Base-by-base conservation (phyloP, 2,888 invertebrate genomes). In the Geotrupes spiniger region DNA sequence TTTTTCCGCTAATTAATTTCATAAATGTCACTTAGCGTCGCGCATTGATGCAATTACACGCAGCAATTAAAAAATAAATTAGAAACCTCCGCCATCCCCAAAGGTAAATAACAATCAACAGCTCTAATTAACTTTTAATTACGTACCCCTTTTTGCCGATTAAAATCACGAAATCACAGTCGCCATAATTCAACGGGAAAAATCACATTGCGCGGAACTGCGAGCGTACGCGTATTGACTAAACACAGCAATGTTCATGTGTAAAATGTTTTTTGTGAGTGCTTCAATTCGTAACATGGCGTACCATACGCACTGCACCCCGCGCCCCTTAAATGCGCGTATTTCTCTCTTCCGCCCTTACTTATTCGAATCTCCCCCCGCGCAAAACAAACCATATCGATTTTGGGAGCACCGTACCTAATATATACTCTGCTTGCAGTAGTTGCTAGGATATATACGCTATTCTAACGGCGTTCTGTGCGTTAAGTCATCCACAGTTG, bases 331-430 rank as follows among this genome's bases (percentile, higher is more conserved):
- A 36, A 39, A 46, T 58, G 57, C 60, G 59, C 63, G 64, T 59
- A 62, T 63, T 62, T 63, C 65, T 60, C 65, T 63, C 63, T 67
- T 66, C 64, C 67, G 64, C 64, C 64, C 65, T 63, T 63, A 64
- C 62, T 60, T 64, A 57, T 61, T 41, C 44, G 44, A 40, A 40
- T 39, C 31, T 45, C 49, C 31, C 49, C 57, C 66, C 68, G 62
- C 66, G 62, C 66, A 71, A 71, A 73, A 73, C 71, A 72, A 70
- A 71, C 72, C 70, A 69, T 74, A 74, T 74, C 74, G 74, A 74
- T 74, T 74, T 73, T 72, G 67, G 70, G 65, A 69, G 69, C 68
- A 52, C 58, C 52, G 59, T 58, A 69, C 65, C 68, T 68, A 67
- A 69, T 69, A 68, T 69, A 70, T 64, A 69, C 68, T 47, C 47